phyloP scores from a whole-genome alignment of 2,888 invertebrate species.

The Sphecodes monilicornis region DNA sequence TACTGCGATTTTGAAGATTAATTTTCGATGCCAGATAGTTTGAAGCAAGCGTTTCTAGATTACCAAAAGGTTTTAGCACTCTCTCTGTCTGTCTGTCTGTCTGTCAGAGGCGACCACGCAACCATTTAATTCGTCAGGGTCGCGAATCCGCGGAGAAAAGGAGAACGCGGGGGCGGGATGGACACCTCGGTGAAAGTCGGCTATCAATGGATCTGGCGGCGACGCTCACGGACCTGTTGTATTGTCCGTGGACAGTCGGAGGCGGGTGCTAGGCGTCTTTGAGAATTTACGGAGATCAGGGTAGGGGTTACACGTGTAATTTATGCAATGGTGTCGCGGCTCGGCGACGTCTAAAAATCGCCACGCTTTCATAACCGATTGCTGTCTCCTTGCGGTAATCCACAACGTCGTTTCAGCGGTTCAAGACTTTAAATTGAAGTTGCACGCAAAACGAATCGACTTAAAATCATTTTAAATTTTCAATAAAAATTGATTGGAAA shows the following conservation, averaged over 20 bases:
- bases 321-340: constrained; percentile 74
- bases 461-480: too few species aligned
- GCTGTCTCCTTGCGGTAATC: constrained; percentile 30
- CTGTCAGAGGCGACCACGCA: neutral
- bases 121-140: constrained; percentile 11
- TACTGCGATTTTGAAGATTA: neutral
- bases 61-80: neutral
- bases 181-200: constrained; percentile 43
- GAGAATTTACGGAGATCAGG: constrained; percentile 68
- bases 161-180: constrained; percentile 1
- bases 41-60: neutral
- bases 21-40: neutral
- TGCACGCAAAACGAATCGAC: neutral
- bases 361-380: constrained; percentile 71
- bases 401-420: too few species aligned
- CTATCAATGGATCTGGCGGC: constrained; percentile 50
- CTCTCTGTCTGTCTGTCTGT: neutral
- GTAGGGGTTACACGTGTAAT: constrained; percentile 62
- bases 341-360: constrained; percentile 75
- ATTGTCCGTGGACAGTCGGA: constrained; percentile 30
- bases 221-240: constrained; percentile 49
- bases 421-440: neutral
- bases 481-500: too few species aligned
- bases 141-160: neutral
- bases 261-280: constrained; percentile 61